A percentile compares a stretch with the other conserved stretches of the same genome.
Conservation (phyloP, 1,140 invertebrate genomes). For the Semibalanus balanoides region DNA sequence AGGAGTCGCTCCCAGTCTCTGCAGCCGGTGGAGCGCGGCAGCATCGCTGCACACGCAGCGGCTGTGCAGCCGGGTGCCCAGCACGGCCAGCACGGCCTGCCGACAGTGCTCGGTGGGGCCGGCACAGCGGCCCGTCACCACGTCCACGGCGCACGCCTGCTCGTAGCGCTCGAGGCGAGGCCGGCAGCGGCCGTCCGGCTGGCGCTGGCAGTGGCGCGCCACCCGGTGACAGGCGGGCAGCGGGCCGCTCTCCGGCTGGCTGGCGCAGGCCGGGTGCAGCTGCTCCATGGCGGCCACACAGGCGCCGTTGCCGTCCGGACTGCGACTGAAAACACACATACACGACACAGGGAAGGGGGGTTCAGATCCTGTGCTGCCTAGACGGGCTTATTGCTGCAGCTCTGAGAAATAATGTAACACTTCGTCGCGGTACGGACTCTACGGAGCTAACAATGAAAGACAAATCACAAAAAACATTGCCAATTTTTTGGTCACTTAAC, state of each 20-base stretch:
- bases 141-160: slow-evolving; percentile 76
- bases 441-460: too few relatives aligned
- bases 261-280: slow-evolving; percentile 70
- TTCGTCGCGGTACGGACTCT: too few relatives aligned
- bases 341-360: too few relatives aligned
- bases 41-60: slow-evolving; percentile 62
- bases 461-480: too few relatives aligned
- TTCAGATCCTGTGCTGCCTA: too few relatives aligned
- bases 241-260: slow-evolving; percentile 25
- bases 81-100: slow-evolving; percentile 62
- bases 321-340: background rate
- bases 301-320: slow-evolving; percentile 36
- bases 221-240: background rate
- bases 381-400: too few relatives aligned
- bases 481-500: too few relatives aligned
- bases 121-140: slow-evolving; percentile 74
- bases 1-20: slow-evolving; percentile 73
- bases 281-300: slow-evolving; percentile 75
- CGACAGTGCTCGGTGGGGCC: slow-evolving; percentile 61
- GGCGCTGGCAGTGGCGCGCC: background rate
- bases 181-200: slow-evolving; percentile 32
- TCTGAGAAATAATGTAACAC: too few relatives aligned
- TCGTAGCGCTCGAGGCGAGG: slow-evolving; percentile 68
- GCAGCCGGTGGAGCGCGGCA: slow-evolving; percentile 64
- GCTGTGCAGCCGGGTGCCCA: slow-evolving; percentile 66